phyloP scores from a whole-genome alignment of 2,797 vertebrate genomes.

The Okamejei kenojei region DNA sequence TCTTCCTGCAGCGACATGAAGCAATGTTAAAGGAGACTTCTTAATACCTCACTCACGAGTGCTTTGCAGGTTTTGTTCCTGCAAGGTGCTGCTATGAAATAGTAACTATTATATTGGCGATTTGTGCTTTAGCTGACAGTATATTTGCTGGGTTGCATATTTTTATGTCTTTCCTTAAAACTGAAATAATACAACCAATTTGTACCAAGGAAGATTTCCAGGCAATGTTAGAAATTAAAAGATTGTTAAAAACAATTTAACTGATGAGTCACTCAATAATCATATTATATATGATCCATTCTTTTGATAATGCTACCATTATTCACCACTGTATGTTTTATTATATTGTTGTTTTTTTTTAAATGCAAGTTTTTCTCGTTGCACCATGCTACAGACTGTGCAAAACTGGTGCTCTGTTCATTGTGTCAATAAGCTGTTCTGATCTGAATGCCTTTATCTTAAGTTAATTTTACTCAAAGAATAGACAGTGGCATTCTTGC shows the following conservation, averaged over 20 bases:
- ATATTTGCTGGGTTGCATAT: neutral
- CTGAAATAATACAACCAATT: neutral
- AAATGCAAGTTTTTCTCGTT: neutral
- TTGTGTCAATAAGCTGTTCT: neutral
- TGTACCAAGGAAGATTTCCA: neutral
- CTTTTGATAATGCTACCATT: neutral
- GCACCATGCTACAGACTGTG: neutral
- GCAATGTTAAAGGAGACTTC: conserved; percentile 11
- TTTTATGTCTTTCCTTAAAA: neutral
- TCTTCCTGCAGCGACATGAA: neutral
- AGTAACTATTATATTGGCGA: neutral
- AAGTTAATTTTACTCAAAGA: conserved; percentile 5
- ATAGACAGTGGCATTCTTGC: neutral
- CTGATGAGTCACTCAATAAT: neutral
- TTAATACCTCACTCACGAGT: neutral
- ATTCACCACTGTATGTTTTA: neutral
- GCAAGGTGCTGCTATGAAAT: neutral
- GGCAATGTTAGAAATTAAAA: neutral
- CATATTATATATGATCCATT: neutral
- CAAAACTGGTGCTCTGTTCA: neutral
- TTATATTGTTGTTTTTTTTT: too few species aligned
- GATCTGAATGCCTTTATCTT: neutral
- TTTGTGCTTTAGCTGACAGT: neutral
- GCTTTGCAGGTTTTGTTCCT: neutral
- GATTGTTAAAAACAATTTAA: neutral